Conservation (phyloP, 1,140 invertebrate genomes). For the Drosophila rufa region DNA sequence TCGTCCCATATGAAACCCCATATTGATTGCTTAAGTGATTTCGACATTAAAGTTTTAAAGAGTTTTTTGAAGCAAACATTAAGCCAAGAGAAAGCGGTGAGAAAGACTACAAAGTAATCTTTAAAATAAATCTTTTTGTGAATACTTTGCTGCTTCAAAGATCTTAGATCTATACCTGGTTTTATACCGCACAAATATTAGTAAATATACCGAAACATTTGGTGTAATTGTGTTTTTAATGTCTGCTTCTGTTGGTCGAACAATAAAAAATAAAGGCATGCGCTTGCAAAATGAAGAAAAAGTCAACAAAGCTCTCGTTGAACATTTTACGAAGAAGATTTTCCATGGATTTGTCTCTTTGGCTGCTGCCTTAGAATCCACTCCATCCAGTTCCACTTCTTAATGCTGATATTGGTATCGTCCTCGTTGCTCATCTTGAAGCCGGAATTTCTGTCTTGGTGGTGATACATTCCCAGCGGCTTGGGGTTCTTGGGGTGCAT, state of each 20-base stretch:
- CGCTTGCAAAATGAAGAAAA: not conserved
- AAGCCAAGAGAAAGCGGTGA: too few species aligned
- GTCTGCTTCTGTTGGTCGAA: not conserved
- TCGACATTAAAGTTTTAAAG: not conserved
- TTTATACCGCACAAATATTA: too few species aligned
- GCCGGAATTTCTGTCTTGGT: too few species aligned
- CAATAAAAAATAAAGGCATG: not conserved
- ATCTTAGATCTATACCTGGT: too few species aligned
- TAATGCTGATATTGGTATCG: not conserved
- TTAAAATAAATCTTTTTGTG: too few species aligned
- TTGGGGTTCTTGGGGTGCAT: not conserved
- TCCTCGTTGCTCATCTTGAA: not conserved
- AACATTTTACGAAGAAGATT: too few species aligned
- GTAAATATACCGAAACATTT: not conserved
- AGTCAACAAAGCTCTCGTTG: not conserved
- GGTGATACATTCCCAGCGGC: not conserved
- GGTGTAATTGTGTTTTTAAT: slow-evolving; percentile 7
- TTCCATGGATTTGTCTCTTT: too few species aligned
- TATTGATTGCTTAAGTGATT: slow-evolving; percentile 3
- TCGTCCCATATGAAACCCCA: not conserved
- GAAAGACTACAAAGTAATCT: too few species aligned
- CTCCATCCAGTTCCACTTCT: slow-evolving; percentile 6
- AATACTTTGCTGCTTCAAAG: too few species aligned
- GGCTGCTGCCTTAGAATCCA: not conserved
- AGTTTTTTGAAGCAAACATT: not conserved